Evolutionary conservation across 1,140 invertebrate species (phyloP), one percentile per base, ranked within the genome.

Genomic region (Drosophila willistoni): DNA sequence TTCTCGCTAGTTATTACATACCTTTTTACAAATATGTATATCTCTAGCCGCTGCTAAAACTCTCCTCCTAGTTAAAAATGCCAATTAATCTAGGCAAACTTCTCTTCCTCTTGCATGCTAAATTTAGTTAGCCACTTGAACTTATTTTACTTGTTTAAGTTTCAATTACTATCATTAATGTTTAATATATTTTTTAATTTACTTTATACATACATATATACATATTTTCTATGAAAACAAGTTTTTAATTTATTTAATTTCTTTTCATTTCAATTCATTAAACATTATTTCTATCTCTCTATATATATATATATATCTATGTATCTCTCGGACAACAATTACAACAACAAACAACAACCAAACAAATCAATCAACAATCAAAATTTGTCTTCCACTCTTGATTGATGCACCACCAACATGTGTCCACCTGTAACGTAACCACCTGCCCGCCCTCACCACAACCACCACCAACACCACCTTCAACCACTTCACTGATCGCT

Each of bases 61-160:
- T 59, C 33, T 59, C 51, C 33, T 39, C 25, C 56, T 39, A 59
- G 33, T 14, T 19, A 39, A 51, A 47, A 47, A 51, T 12, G 56
- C 56, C 56, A 59, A 36, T 59, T 59, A 19, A 59, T 62, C 19
- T 62, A 62, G 60, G 36, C 60, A 44, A 39, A 22, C 36, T 62
- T 36, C n/a, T 36, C 42, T 19, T 51, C 17, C 7, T 19, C 7
- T 44, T 44, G 41, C 36, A 62, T 62, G 60, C 39, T 17, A 44
- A 51, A 51, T 51, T 22, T 51, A 51, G 44, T 51, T 51, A 51
- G 44, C 10, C 17, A 51, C 44, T 51, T 51, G 33, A 36, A 62
- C 41, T 62, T 42, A 36, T 13, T 22, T 64, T 64, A 29, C 39
- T 68, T 13, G 51, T 68, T 68, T 54, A 39, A 36, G 25, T 44